These are phyloP conservation scores for Anarhynchus alexandrinus DNA, from an alignment of 2,113 vertebrate species.

Conservation along the genomic window DNA sequence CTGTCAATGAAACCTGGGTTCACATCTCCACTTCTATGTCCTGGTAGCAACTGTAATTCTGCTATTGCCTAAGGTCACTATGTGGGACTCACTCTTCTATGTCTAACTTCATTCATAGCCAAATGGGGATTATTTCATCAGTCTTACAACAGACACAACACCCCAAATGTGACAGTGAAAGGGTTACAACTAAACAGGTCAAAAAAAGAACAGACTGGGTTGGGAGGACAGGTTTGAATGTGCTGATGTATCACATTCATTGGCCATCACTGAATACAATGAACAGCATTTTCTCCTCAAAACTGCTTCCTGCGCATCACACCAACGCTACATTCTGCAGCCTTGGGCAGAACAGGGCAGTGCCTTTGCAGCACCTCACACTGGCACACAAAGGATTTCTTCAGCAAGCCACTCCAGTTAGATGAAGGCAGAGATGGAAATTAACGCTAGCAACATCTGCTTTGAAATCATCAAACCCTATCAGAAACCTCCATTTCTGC, in stretches of 20 bases:
- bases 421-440: not conserved
- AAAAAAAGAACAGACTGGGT: not conserved
- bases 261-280: conserved; percentile 13
- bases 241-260: conserved; percentile 12
- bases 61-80: not conserved
- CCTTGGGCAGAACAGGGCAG: not conserved
- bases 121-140: not conserved
- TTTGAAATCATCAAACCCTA: not conserved
- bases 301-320: not conserved
- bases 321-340: not conserved
- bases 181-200: not conserved
- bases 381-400: not conserved
- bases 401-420: not conserved
- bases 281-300: not conserved
- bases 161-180: not conserved
- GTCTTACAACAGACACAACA: not conserved
- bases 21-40: not conserved
- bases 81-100: not conserved
- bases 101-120: not conserved
- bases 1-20: not conserved
- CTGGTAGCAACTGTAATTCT: not conserved
- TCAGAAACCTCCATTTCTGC: not conserved
- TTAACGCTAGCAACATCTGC: not conserved
- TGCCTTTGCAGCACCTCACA: not conserved
- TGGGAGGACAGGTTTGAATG: not conserved